Base-by-base conservation (phyloP, 2,113 vertebrate genomes). In the Nesogale talazaci region DNA sequence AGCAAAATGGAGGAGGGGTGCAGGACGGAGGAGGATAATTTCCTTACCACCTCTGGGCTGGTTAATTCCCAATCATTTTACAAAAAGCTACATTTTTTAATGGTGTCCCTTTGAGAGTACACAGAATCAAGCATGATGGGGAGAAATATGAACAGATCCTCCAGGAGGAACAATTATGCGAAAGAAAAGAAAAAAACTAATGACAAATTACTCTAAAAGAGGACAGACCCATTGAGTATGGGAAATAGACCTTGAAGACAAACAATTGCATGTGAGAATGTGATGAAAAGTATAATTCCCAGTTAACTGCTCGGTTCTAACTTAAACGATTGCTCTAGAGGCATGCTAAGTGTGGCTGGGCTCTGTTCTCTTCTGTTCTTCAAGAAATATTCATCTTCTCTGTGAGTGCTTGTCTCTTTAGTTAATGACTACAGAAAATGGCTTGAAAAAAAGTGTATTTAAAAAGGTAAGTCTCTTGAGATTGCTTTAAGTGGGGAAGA, bases 271-370 rank as follows among this genome's bases (percentile, higher is more conserved):
- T 96, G 94, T 96, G 57, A 95, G 76, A 97, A 80, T 82, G 95
- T 97, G 93, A 93, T 80, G 79, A 90, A 93, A 94, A 96, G 83
- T n/a, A 40, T 94, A 95, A 96, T 95, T 96, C 95, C 85, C 74
- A 86, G 87, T 86, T 98, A 97, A 97, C 96, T 96, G 84, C 91
- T 92, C 96, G 78, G 88, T 93, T 79, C 84, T 93, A 95, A 97
- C 97, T 95, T 93, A 97, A 96, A 97, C 90, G 95, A 88, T 96
- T 91, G 69, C 67, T 97, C 96, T 92, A 76, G 84, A 96, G 86
- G 83, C 84, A 90, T 96, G 94, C 88, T 96, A 96, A 80, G 92
- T 14, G 31, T 25, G 93, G 86, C 82, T 20, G 3, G 42, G 83
- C 86, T 94, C 42, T 92, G 78, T 95, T 93, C 70, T 80, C 42